phyloP scores from a whole-genome alignment of 2,797 vertebrate species.

The Geotria australis region DNA sequence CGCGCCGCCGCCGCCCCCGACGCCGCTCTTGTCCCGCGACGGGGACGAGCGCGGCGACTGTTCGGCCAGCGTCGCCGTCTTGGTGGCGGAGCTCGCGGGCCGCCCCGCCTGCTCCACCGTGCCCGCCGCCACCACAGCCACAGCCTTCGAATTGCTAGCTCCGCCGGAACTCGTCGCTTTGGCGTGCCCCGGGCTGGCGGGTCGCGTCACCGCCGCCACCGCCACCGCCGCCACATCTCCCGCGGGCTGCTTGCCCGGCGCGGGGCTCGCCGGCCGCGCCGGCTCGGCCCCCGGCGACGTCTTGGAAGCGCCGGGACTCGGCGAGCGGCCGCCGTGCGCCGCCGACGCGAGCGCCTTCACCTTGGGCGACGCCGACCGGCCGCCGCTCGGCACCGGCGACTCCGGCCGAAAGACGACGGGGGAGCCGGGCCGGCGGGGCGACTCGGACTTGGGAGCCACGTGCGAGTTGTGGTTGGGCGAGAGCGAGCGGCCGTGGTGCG shows the following conservation, averaged over 20 bases:
- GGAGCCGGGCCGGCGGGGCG: slow-evolving; percentile 23
- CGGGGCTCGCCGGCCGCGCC: background rate
- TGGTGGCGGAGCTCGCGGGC: background rate
- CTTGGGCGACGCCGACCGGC: slow-evolving; percentile 66
- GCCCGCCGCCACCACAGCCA: background rate
- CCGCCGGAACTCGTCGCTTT: background rate
- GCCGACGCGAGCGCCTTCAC: slow-evolving; percentile 39
- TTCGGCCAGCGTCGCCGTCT: background rate
- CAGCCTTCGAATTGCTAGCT: background rate
- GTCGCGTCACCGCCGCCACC: too few species aligned
- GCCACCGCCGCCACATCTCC: background rate
- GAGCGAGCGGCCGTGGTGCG: slow-evolving; percentile 57
- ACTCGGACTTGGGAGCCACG: slow-evolving; percentile 62
- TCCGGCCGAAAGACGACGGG: slow-evolving; percentile 30
- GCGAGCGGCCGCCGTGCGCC: slow-evolving; percentile 38
- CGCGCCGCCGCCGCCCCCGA: slow-evolving; percentile 6
- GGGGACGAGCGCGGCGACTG: slow-evolving; percentile 40
- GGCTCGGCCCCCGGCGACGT: background rate
- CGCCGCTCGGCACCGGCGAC: slow-evolving; percentile 61
- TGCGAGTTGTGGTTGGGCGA: slow-evolving; percentile 94
- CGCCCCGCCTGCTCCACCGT: background rate
- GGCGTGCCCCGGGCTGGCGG: background rate
- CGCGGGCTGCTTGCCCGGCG: background rate
- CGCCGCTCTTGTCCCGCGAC: slow-evolving; percentile 56
- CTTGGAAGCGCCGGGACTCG: slow-evolving; percentile 6